Percentiles rank a stretch among this genome's conserved stretches.
These are phyloP conservation scores for Drosophila obscura DNA, from an alignment of 1,140 invertebrate species.

Conservation along the genomic window DNA sequence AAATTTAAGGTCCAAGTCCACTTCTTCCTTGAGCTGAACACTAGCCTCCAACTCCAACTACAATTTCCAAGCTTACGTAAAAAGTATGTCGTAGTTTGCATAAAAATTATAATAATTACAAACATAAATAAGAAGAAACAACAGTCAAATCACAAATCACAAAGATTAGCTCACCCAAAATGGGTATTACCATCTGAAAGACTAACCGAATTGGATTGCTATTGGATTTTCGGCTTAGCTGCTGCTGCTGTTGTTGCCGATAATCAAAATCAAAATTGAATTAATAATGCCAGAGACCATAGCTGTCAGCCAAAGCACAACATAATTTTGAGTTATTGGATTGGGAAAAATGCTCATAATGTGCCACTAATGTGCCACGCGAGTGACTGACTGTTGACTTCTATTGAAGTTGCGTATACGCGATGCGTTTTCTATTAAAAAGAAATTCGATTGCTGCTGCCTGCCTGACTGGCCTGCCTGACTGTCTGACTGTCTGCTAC, in stretches of 20 bases:
- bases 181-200: constrained; percentile 66
- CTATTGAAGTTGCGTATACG: too few species aligned
- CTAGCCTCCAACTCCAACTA: too few species aligned
- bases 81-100: constrained; percentile 40
- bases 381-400: constrained; percentile 22
- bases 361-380: constrained; percentile 70
- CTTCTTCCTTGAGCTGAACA: constrained; percentile 11
- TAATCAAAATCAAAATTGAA: constrained; percentile 77
- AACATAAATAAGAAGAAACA: constrained; percentile 43
- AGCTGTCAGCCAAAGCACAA: constrained; percentile 48
- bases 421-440: constrained; percentile 60
- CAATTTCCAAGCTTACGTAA: constrained; percentile 20
- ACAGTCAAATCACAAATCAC: constrained; percentile 48
- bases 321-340: constrained; percentile 76
- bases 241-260: constrained; percentile 17
- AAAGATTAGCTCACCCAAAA: constrained; percentile 55
- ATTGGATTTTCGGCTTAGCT: constrained; percentile 39
- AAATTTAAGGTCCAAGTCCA: constrained; percentile 30
- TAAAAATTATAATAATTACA: constrained; percentile 57
- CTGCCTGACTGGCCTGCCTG: constrained; percentile 3
- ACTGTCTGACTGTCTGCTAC: constrained; percentile 9
- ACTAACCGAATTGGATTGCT: constrained; percentile 39
- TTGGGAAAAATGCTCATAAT: constrained; percentile 73
- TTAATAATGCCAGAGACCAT: constrained; percentile 67
- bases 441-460: constrained; percentile 59